Base-by-base conservation (phyloP, 2,888 invertebrate species). In the Desoria tigrina region DNA sequence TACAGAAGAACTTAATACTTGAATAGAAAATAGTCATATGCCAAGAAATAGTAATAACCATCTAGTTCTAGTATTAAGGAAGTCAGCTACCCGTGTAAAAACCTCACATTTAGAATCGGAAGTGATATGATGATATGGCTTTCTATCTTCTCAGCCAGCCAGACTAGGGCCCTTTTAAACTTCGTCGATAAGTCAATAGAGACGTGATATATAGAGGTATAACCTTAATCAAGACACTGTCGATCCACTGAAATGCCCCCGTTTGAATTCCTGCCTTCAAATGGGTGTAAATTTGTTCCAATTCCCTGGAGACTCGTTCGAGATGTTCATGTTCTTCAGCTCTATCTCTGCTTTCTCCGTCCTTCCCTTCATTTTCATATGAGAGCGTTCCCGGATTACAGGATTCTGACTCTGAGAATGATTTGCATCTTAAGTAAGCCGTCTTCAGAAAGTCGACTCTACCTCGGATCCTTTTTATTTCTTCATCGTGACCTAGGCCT, bases 231-330 rank as follows among this genome's bases (percentile, higher is more conserved):
- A 95, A 84, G 73, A 90, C 82, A 16, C 93, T 93, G 81, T 95
- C 92, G 18, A 94, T 87, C 92, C 94, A 95, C 82, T 94, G 93
- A 78, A 94, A 95, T 80, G 89, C 90, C 4, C 94, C 94, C 18
- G 79, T 79, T 63, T 75, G 77, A 61, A 76, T 77, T 42, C 77
- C 74, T 6, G 71, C 65, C 45, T 75, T 73, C 63, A 76, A 73
- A 64, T 71, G 72, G 42, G 69, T 72, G 42, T 74, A 72, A 59
- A 72, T 72, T 56, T 74, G 71, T 59, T 72, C 62, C 60, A 78
- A 69, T 53, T 77, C 74, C 66, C 54, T 61, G 1, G 63, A 60
- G 58, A 74, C 69, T 65, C 67, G 65, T 66, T 71, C 65, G 63
- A 71, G 66, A 61, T 65, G 61, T 66, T 69, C 26, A 42, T 61